Percentiles rank a stretch among this genome's conserved stretches.
Evolutionary conservation across 2,888 invertebrate species (phyloP).

Genomic region (Lycophotia porphyrea): DNA sequence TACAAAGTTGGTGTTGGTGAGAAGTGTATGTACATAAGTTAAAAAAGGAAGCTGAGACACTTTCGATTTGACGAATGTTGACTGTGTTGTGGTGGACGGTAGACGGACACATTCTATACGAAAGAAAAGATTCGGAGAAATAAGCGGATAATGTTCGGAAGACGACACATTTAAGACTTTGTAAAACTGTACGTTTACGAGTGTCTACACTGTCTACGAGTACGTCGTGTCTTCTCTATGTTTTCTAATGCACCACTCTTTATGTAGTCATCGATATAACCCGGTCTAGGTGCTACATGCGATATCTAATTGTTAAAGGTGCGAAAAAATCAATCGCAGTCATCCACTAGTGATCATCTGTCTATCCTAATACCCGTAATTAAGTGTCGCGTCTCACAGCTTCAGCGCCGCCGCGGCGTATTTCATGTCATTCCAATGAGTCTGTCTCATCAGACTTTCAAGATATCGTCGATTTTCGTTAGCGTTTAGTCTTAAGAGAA

Average conservation of each 20-base stretch:
- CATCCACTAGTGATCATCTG: slow-evolving; percentile 21
- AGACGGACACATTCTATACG: background rate
- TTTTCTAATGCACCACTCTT: background rate
- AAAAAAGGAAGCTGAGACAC: background rate
- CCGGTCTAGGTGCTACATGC: slow-evolving; percentile 19
- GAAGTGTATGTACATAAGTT: background rate
- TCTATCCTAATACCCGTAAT: slow-evolving; percentile 19
- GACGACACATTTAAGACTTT: background rate
- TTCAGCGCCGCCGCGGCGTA: background rate
- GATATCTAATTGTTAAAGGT: slow-evolving; percentile 47
- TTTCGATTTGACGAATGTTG: slow-evolving; percentile 2
- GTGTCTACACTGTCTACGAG: too few relatives aligned
- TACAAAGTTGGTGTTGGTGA: background rate
- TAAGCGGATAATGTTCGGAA: background rate
- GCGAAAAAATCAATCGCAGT: slow-evolving; percentile 24
- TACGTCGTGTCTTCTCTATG: background rate
- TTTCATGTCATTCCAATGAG: slow-evolving; percentile 44
- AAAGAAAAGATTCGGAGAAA: background rate
- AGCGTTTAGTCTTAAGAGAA: slow-evolving; percentile 37
- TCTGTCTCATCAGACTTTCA: slow-evolving; percentile 1
- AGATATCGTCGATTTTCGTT: slow-evolving; percentile 27
- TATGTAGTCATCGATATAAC: slow-evolving; percentile 16
- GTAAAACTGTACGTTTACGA: too few relatives aligned
- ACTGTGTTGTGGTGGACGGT: background rate
- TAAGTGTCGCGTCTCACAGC: slow-evolving; percentile 12